These are phyloP conservation scores for Rhagonycha lutea DNA, from an alignment of 2,888 invertebrate species.

Conservation along the genomic window DNA sequence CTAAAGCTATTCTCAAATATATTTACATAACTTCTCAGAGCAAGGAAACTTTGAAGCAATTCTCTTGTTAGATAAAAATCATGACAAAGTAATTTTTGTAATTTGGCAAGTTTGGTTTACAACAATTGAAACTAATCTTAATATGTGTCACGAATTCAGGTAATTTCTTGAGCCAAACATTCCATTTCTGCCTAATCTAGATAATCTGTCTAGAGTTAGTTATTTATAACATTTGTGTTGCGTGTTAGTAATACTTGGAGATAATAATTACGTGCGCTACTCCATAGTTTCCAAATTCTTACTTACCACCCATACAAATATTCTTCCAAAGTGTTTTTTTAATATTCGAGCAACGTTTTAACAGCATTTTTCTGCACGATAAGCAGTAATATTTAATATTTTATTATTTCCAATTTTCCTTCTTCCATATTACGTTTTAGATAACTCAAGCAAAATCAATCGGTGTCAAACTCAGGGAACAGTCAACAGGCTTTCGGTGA, in stretches of 20 bases:
- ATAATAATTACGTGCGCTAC: neutral
- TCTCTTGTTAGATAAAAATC: neutral
- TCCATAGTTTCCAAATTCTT: neutral
- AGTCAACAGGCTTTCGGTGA: neutral
- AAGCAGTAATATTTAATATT: neutral
- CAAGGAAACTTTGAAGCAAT: neutral
- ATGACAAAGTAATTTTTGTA: neutral
- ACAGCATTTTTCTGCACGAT: neutral
- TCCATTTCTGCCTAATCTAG: neutral
- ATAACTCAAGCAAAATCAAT: neutral
- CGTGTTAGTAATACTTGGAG: neutral
- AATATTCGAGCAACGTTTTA: neutral
- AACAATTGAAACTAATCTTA: neutral
- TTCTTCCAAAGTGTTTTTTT: neutral
- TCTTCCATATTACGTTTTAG: neutral
- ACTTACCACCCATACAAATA: neutral
- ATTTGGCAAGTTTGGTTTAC: neutral
- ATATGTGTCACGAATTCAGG: neutral
- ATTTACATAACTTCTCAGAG: neutral
- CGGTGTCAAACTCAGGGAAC: neutral
- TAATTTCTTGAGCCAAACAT: neutral
- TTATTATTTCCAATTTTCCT: neutral
- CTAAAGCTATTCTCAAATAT: neutral
- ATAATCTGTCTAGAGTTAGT: neutral
- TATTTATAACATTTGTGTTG: neutral